These are phyloP conservation scores for Archocentrus centrarchus DNA, from an alignment of 2,113 vertebrate species.

Conservation along the genomic window DNA sequence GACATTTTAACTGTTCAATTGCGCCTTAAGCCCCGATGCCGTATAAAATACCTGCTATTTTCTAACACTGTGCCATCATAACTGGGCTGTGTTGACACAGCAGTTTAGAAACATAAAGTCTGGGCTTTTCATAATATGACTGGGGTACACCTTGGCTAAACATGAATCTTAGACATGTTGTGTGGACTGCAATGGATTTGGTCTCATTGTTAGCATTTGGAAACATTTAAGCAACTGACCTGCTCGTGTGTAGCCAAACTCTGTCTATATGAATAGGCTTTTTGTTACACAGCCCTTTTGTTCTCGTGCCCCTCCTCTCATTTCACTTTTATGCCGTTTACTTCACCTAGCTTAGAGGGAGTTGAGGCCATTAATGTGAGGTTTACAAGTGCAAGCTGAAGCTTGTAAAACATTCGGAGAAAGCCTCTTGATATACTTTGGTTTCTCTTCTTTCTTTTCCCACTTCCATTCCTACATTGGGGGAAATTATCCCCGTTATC, in stretches of 20 bases:
- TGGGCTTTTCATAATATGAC: slow-evolving; percentile 1
- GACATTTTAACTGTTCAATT: neutral
- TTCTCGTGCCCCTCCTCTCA: neutral
- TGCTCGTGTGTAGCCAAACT: slow-evolving; percentile 22
- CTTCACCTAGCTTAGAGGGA: neutral
- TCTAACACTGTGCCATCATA: slow-evolving; percentile 4
- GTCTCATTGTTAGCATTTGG: slow-evolving; percentile 30
- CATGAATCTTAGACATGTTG: neutral
- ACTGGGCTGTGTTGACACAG: slow-evolving; percentile 3
- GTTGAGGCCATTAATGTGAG: neutral
- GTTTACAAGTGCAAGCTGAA: slow-evolving; percentile 26
- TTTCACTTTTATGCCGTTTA: slow-evolving; percentile 9
- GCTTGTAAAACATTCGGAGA: slow-evolving; percentile 16
- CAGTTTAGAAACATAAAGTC: slow-evolving; percentile 14
- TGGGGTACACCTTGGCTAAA: neutral
- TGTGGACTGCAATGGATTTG: slow-evolving; percentile 7
- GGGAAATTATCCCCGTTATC: neutral
- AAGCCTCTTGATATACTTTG: neutral
- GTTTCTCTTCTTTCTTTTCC: neutral
- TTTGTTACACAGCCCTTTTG: slow-evolving; percentile 36
- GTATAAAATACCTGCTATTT: slow-evolving; percentile 5
- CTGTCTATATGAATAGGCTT: slow-evolving; percentile 30
- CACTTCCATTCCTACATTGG: neutral
- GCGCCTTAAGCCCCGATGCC: slow-evolving; percentile 8
- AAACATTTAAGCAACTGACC: slow-evolving; percentile 46